Evolutionary conservation across 2,797 vertebrate genomes (phyloP).

Genomic region (Nyctalus aviator): DNA sequence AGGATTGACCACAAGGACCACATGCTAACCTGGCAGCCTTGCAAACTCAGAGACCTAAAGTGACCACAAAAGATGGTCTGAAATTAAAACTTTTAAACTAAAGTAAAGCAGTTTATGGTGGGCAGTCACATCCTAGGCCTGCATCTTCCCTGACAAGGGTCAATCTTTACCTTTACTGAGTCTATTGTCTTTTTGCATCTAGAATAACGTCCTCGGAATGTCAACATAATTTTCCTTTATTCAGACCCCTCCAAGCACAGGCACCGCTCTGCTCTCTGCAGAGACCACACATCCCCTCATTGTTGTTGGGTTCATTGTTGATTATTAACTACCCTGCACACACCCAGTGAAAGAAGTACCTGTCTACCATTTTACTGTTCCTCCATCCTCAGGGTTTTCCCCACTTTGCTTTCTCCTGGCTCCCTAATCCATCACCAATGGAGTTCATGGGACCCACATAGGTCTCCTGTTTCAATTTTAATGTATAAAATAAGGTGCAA

Average conservation of each 20-base stretch:
- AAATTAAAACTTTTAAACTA: neutral
- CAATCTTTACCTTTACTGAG: neutral
- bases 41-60: neutral
- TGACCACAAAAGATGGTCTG: neutral
- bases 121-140: neutral
- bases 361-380: too few species aligned
- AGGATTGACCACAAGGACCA: too few species aligned
- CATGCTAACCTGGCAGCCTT: too few species aligned
- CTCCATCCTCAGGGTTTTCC: too few species aligned
- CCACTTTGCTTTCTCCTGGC: too few species aligned
- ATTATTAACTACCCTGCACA: too few species aligned
- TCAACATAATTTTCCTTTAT: neutral
- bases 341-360: too few species aligned
- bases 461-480: too few species aligned
- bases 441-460: too few species aligned
- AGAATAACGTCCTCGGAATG: neutral
- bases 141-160: neutral
- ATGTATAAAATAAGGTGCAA: too few species aligned
- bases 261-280: neutral
- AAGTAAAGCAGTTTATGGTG: neutral
- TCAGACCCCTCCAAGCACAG: neutral
- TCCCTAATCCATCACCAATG: too few species aligned
- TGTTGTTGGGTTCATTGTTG: conserved; percentile 58
- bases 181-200: neutral
- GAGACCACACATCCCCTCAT: too few species aligned